Evolutionary conservation across 2,888 invertebrate genomes (phyloP), one percentile per base, ranked within the genome.

Genomic region (Caprella mutica): DNA sequence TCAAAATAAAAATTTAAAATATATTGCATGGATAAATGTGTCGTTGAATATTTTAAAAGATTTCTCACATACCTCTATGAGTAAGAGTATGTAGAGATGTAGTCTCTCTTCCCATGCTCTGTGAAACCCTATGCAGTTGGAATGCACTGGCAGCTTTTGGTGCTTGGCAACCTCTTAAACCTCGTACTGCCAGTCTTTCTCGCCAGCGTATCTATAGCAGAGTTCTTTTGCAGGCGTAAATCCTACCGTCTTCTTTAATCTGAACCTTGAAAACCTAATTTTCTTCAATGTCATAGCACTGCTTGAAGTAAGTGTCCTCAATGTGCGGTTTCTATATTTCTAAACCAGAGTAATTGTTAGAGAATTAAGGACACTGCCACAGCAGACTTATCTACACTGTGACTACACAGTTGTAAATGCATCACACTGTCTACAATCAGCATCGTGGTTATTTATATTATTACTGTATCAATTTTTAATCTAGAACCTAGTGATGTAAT

Each of bases 81-180:
- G 80, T n/a, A n/a, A n/a, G n/a, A n/a, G n/a, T 68, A 85, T 80
- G 68, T 80, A 84, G 3, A 85, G 72, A 29, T 78, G 76, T 65
- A 78, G 77, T 30, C 77, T 75, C 70, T 86, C 83, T 69, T 85
- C 84, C 86, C 86, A 86, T 0, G 85, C 84, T 54, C 78, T 75
- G 65, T 78, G 77, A 67, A 83, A 79, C 48, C 76, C 73, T 1
- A 86, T 80, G 69, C 83, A 80, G 71, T 86, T 82, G 5, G 76
- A 75, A 69, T 85, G 81, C 1, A 75, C 73, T 0, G 82, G 81
- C 58, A 86, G 75, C 66, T 78, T 76, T 68, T 84, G 83, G 69
- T 83, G 81, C 39, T 82, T 80, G 12, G 77, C 76, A 0, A 85
- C 81, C 73, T 84, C 85, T n/a, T n/a, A n/a, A n/a, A n/a, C n/a